Evolutionary conservation across 1,140 invertebrate species (phyloP), one percentile per base, ranked within the genome.

Genomic region (Pogonus chalceus): DNA sequence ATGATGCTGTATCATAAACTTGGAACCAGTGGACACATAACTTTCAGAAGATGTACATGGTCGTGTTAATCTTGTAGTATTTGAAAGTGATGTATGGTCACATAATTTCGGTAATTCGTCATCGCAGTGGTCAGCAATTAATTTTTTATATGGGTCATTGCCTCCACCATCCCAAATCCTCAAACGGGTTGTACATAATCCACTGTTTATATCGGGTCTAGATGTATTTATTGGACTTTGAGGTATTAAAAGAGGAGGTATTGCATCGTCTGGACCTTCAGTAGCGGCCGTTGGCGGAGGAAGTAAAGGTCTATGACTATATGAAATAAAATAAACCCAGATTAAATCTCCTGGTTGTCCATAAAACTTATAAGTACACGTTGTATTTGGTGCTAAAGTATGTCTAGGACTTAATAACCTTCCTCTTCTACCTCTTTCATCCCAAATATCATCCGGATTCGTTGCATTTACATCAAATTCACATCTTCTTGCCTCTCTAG

Each of bases 281-380:
- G 23, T 20, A n/a, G n/a, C n/a, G 4, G 46, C 37, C 18, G 16
- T 4, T 22, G 46, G 26, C 22, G 55, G 37, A 21, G 49, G 22
- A 59, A 77, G 75, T 48, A 84, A 67, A 53, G 85, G 83, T 57
- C 83, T 78, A 57, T 88, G 84, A 48, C 81, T 82, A 69, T 90
- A 91, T 49, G 85, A 88, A 47, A 87, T 78, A 66, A 92, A 92
- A 66, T 88, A 91, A 35, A 92, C 75, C 90, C 90, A 93, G 18
- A 93, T 81, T 22, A 85, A 74, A 63, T 92, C 88, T 48, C 81
- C 82, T 20, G 80, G 77, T 49, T 79, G 78, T 16, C 89, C 90
- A 59, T 82, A 79, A 64, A 93, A 88, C 56, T 82, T 84, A 79
- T 90, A 92, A 16, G 82, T 85, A 71, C 90, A 93, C 10, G 86